These are phyloP conservation scores for Rhinopithecus roxellana DNA, from an alignment of 2,113 vertebrate species.

Conservation along the genomic window DNA sequence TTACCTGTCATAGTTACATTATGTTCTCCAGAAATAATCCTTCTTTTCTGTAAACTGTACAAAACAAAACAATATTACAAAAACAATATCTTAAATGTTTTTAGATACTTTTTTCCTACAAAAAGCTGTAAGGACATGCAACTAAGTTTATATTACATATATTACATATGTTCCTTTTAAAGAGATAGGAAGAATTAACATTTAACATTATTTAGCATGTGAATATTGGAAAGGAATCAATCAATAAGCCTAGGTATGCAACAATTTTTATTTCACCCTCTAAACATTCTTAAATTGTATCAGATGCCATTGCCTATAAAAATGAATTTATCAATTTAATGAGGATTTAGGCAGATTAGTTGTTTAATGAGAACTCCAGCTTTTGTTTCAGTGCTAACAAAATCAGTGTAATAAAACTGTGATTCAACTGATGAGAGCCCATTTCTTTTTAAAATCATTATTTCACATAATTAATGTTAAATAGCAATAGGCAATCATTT, in stretches of 20 bases:
- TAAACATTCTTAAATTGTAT: constrained; percentile 80
- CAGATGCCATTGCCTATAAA: constrained; percentile 89
- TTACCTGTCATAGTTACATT: constrained; percentile 20
- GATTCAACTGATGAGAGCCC: constrained; percentile 76
- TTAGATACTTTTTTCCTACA: not conserved
- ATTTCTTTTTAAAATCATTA: constrained; percentile 77
- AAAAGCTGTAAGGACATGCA: not conserved
- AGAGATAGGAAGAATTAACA: not conserved
- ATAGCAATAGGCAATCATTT: constrained; percentile 68
- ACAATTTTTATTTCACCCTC: constrained; percentile 66
- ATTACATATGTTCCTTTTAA: constrained; percentile 19
- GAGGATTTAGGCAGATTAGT: constrained; percentile 86
- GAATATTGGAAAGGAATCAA: constrained; percentile 54
- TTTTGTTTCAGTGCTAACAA: constrained; percentile 89
- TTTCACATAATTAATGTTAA: constrained; percentile 89
- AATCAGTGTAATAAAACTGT: constrained; percentile 85
- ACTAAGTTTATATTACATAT: not conserved
- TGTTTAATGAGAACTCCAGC: constrained; percentile 86
- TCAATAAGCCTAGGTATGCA: constrained; percentile 54
- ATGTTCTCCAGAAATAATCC: not conserved
- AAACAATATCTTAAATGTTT: not conserved
- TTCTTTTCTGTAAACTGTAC: constrained; percentile 29
- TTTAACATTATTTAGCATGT: not conserved
- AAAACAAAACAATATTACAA: not conserved
- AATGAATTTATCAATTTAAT: constrained; percentile 95